A percentile compares a stretch with the other conserved stretches of the same genome.
These are phyloP conservation scores for Lamproptera curius DNA, from an alignment of 2,888 invertebrate genomes.

Conservation along the genomic window DNA sequence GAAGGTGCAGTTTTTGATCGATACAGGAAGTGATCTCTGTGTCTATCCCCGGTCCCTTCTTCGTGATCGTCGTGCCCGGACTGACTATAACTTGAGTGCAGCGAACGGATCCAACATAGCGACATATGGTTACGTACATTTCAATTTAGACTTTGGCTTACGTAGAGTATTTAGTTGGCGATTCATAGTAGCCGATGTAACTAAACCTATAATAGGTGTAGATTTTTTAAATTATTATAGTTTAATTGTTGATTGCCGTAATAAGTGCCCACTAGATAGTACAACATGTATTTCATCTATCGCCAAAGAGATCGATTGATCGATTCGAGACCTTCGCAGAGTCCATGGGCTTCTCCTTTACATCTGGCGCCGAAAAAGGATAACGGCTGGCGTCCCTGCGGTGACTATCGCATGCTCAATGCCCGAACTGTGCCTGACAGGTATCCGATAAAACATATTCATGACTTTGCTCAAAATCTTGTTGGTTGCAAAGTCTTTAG, in stretches of 20 bases:
- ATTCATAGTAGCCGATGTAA: slow-evolving; percentile 38
- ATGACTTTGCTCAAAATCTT: background rate
- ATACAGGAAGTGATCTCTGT: slow-evolving; percentile 24
- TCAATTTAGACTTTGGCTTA: slow-evolving; percentile 34
- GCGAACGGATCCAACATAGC: slow-evolving; percentile 37
- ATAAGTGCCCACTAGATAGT: slow-evolving; percentile 27
- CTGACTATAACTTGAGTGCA: slow-evolving; percentile 33
- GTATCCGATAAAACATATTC: background rate
- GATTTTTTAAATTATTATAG: slow-evolving; percentile 37
- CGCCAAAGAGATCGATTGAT: slow-evolving; percentile 22
- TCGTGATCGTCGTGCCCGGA: slow-evolving; percentile 22
- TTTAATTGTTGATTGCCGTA: slow-evolving; percentile 35
- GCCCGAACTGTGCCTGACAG: background rate
- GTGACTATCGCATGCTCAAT: background rate
- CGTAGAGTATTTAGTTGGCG: slow-evolving; percentile 34
- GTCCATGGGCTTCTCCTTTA: background rate
- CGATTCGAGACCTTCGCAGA: slow-evolving; percentile 10
- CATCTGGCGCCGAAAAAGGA: background rate
- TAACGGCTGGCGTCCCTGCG: background rate
- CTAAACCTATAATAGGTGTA: slow-evolving; percentile 39
- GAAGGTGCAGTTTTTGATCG: slow-evolving; percentile 24
- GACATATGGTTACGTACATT: slow-evolving; percentile 33
- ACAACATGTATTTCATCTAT: slow-evolving; percentile 18
- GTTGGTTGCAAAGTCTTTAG: background rate
- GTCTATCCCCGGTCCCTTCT: slow-evolving; percentile 27